A percentile compares a stretch with the other conserved stretches of the same genome.
phyloP scores from a whole-genome alignment of 2,797 vertebrate genomes.

The Saxicola maurus region DNA sequence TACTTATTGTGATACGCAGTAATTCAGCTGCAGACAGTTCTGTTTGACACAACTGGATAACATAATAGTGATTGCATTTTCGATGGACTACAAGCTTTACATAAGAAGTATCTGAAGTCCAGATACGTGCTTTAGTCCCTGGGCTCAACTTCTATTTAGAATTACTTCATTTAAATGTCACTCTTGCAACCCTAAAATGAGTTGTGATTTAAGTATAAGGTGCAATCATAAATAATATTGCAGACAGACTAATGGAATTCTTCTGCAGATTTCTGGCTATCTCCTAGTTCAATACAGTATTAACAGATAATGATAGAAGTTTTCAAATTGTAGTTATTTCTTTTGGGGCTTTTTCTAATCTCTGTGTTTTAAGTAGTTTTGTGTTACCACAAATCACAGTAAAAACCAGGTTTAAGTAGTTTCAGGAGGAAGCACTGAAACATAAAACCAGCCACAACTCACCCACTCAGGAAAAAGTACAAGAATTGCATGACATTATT shows the following conservation, averaged over 20 bases:
- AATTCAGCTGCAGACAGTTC: neutral
- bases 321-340: neutral
- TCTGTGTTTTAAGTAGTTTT: neutral
- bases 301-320: neutral
- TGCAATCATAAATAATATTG: neutral
- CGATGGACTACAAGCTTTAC: neutral
- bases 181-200: neutral
- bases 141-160: neutral
- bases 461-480: neutral
- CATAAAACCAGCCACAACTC: neutral
- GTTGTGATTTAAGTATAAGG: neutral
- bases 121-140: neutral
- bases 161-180: neutral
- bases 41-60: neutral
- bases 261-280: neutral
- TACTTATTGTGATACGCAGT: neutral
- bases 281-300: neutral
- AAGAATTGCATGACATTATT: conserved; percentile 22
- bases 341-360: neutral
- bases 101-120: neutral
- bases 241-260: neutral
- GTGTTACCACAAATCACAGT: neutral
- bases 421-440: neutral
- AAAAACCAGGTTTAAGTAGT: neutral
- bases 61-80: neutral